Percentiles rank a stretch among this genome's conserved stretches.
These are phyloP conservation scores for Tamias sibiricus DNA, from an alignment of 2,113 vertebrate genomes.

Conservation along the genomic window DNA sequence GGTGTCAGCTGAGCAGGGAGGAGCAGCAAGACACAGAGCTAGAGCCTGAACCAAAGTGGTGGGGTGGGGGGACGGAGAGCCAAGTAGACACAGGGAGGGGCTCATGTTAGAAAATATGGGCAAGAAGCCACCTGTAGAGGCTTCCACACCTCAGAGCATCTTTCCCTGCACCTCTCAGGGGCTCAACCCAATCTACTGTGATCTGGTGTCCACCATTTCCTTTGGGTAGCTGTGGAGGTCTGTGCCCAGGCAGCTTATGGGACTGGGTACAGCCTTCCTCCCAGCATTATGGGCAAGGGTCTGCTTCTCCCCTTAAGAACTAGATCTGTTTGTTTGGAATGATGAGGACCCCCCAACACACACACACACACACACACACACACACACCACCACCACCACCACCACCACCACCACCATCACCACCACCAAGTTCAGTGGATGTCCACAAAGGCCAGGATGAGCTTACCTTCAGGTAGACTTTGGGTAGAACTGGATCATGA, in stretches of 20 bases:
- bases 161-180: background rate
- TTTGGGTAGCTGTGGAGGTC: background rate
- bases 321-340: background rate
- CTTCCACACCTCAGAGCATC: background rate
- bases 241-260: background rate
- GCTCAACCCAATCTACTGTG: background rate
- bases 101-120: background rate
- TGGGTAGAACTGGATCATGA: background rate
- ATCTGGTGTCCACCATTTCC: background rate
- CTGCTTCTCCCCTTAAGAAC: background rate
- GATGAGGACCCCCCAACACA: background rate
- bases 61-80: background rate
- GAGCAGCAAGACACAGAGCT: background rate
- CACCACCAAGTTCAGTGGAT: background rate
- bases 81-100: background rate
- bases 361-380: too few species aligned
- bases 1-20: conserved; percentile 66
- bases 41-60: background rate
- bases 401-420: too few species aligned
- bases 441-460: background rate
- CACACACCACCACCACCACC: too few species aligned
- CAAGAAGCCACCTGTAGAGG: background rate
- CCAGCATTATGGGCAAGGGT: background rate
- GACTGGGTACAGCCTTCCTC: background rate
- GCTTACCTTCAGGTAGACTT: background rate